Evolutionary conservation across 2,888 invertebrate species (phyloP), one percentile per base, ranked within the genome.

Genomic region (Drosophila multiciliata): DNA sequence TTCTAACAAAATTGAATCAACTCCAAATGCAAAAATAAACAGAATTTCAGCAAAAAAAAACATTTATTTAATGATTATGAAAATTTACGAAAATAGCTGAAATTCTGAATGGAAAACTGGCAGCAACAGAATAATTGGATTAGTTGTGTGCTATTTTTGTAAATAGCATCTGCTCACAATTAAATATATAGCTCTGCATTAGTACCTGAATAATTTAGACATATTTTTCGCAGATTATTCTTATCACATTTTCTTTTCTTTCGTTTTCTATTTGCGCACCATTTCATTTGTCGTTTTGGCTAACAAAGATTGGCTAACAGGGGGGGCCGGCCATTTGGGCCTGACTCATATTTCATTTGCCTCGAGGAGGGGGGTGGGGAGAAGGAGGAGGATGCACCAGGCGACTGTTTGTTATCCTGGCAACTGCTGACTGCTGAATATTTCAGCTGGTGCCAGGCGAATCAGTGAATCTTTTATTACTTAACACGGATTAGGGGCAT

Each of bases 321-420:
- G 15, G 23, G 23, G 12, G 45, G 1, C 45, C 7, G 20, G 12
- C 12, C 12, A 2, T 48, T 66, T 81, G 60, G 71, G 73, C 52
- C 54, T 55, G 35, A 33, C 78, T 86, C 87, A 83, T 87, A 87
- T 88, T 89, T 89, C 87, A 90, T 81, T 72, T n/a, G n/a, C 9
- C 49, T 9, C 5, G 20, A 38, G 20, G 11, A 5, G 9, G 1
- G 23, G 2, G 23, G 15, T n/a, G 9, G 9, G 11, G 8, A 8
- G 38, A 8, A 38, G 38, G 61, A 50, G 67, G 67, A 32, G 84
- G 58, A 77, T 83, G 77, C 88, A 80, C 32, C 66, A 63, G 35
- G 58, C 52, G 57, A 59, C 61, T 48, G 49, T 66, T n/a, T 55
- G 55, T 38, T 72, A 64, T 67, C 64, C 75, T 61, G 54, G 40